Conservation (phyloP, 2,797 vertebrate species). For the Nyctibius grandis region DNA sequence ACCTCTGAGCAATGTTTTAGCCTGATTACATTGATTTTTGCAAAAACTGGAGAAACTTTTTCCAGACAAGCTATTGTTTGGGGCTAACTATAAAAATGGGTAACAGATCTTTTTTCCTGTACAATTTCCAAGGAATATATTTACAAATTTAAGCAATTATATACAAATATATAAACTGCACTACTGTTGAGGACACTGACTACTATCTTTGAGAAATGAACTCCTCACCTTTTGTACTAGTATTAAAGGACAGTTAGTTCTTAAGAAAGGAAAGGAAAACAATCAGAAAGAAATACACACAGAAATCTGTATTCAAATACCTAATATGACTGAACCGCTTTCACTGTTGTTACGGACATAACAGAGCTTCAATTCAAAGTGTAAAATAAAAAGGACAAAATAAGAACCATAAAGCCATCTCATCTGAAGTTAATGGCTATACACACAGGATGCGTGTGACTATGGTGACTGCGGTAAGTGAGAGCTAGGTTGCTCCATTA, state of each 20-base stretch:
- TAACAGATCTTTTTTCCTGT: not conserved
- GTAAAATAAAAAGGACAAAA: not conserved
- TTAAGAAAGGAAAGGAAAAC: not conserved
- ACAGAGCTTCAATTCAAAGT: not conserved
- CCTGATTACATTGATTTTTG: not conserved
- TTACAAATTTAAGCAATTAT: not conserved
- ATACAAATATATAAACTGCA: not conserved
- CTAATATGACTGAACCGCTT: not conserved
- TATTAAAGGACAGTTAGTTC: not conserved
- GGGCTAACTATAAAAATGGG: not conserved
- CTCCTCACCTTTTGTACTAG: not conserved
- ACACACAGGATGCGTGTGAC: not conserved
- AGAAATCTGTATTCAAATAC: not conserved
- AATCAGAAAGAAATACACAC: not conserved
- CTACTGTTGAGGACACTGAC: not conserved
- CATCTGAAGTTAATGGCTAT: not conserved
- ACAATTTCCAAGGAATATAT: not conserved
- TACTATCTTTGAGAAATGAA: not conserved
- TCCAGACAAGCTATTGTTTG: not conserved
- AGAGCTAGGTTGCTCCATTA: not conserved
- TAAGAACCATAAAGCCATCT: not conserved
- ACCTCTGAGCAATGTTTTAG: not conserved
- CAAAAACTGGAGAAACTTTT: not conserved
- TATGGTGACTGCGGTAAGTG: not conserved
- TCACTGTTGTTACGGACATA: not conserved